Percentiles rank a stretch among this genome's conserved stretches.
These are phyloP conservation scores for Conus betulinus DNA, from an alignment of 1,140 invertebrate species.

Conservation along the genomic window DNA sequence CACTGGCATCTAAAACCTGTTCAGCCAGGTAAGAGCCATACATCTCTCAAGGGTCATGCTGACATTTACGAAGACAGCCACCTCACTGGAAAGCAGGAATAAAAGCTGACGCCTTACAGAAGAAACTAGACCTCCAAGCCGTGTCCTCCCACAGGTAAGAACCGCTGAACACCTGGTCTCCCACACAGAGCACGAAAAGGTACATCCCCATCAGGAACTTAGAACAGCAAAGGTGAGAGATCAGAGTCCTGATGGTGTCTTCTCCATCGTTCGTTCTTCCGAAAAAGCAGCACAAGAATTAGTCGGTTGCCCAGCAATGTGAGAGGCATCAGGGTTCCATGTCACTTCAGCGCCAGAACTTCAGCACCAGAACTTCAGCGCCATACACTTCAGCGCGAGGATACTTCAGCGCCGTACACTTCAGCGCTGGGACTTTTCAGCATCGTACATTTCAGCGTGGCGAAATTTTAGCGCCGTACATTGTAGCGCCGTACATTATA, in stretches of 20 bases:
- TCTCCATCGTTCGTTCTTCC: not conserved
- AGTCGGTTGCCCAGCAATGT: constrained; percentile 47
- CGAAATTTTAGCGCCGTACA: too few relatives aligned
- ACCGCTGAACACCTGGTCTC: constrained; percentile 50
- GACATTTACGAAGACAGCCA: constrained; percentile 28
- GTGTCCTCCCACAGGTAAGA: constrained; percentile 51
- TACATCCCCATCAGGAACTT: constrained; percentile 58
- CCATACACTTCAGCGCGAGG: too few relatives aligned
- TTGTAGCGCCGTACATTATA: too few relatives aligned
- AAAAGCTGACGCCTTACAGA: constrained; percentile 50
- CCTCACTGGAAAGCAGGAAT: constrained; percentile 28
- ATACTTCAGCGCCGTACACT: too few relatives aligned
- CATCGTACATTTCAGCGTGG: too few relatives aligned
- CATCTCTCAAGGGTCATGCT: constrained; percentile 53
- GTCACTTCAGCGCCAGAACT: too few relatives aligned
- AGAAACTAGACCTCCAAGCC: constrained; percentile 45
- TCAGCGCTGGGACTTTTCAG: too few relatives aligned
- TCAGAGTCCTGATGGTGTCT: constrained; percentile 14
- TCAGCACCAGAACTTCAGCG: too few relatives aligned
- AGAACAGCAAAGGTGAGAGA: constrained; percentile 37
- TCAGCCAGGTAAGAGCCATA: not conserved
- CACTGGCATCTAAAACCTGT: too few relatives aligned
- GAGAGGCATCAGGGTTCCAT: not conserved
- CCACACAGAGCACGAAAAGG: constrained; percentile 24
- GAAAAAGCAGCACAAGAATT: constrained; percentile 37